These are phyloP conservation scores for Trichacis sp. DNA, from an alignment of 2,888 invertebrate species.

Conservation along the genomic window DNA sequence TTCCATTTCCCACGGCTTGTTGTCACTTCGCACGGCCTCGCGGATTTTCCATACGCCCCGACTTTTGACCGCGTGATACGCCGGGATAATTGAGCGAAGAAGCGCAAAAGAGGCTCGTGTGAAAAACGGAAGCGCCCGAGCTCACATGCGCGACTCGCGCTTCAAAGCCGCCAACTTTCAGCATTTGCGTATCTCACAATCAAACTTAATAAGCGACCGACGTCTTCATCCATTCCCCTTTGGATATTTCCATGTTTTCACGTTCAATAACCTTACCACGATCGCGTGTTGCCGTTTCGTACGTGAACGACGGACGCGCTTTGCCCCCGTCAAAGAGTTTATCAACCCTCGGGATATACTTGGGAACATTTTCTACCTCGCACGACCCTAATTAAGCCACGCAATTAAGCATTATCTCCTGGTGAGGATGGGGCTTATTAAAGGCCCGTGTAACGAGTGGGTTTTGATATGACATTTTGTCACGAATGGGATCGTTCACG, in stretches of 20 bases:
- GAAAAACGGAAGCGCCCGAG: slow-evolving; percentile 1
- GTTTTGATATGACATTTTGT: background rate
- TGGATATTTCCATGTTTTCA: slow-evolving; percentile 17
- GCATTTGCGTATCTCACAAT: slow-evolving; percentile 53
- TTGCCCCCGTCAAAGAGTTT: slow-evolving; percentile 1
- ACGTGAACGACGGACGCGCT: too few relatives aligned
- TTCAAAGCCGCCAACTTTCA: slow-evolving; percentile 7
- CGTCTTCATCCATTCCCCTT: slow-evolving; percentile 21
- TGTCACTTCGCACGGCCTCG: background rate
- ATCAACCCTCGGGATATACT: slow-evolving; percentile 3
- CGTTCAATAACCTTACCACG: slow-evolving; percentile 37
- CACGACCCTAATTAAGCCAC: background rate
- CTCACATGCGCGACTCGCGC: background rate
- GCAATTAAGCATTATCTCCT: background rate
- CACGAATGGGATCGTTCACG: slow-evolving; percentile 4
- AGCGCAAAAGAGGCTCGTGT: background rate
- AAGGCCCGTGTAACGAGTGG: background rate
- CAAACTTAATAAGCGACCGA: slow-evolving; percentile 45
- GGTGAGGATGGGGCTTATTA: background rate
- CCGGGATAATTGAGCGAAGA: slow-evolving; percentile 1
- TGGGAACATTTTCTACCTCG: slow-evolving; percentile 2
- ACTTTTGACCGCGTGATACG: background rate
- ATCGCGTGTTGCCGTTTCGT: slow-evolving; percentile 27
- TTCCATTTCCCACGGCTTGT: slow-evolving; percentile 1
- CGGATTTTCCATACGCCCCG: slow-evolving; percentile 2